A percentile compares a stretch with the other conserved stretches of the same genome.
phyloP scores from a whole-genome alignment of 2,797 vertebrate genomes.

The Epinephelus coioides region DNA sequence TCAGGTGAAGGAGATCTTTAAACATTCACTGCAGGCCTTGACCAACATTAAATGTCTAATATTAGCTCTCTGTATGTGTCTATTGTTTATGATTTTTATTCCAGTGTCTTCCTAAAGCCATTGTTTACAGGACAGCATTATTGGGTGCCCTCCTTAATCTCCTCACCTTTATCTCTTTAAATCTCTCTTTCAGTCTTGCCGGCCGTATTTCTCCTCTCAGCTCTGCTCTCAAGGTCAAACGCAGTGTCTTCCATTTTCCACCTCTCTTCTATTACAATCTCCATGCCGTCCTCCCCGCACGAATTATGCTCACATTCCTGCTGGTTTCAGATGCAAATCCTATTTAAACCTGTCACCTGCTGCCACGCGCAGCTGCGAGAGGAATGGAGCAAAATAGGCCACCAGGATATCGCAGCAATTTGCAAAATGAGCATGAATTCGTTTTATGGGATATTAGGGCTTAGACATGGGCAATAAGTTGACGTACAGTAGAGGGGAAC shows the following conservation, averaged over 20 bases:
- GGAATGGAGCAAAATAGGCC: slow-evolving; percentile 45
- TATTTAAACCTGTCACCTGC: slow-evolving; percentile 78
- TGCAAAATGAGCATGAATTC: slow-evolving; percentile 63
- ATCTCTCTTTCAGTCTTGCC: slow-evolving; percentile 60
- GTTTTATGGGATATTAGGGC: slow-evolving; percentile 34
- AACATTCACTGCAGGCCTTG: slow-evolving; percentile 8
- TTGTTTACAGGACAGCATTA: slow-evolving; percentile 49
- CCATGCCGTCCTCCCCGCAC: slow-evolving; percentile 45
- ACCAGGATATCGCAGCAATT: slow-evolving; percentile 65
- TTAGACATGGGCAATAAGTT: slow-evolving; percentile 30
- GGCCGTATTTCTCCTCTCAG: slow-evolving; percentile 45
- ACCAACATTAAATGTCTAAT: slow-evolving; percentile 1
- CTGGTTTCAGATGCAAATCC: slow-evolving; percentile 78
- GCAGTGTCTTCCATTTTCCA: slow-evolving; percentile 35
- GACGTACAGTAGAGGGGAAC: slow-evolving; percentile 11
- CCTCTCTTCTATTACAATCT: slow-evolving; percentile 55
- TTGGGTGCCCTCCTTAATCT: slow-evolving; percentile 53
- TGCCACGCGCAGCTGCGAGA: slow-evolving; percentile 41
- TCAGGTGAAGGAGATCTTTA: not conserved
- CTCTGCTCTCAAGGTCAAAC: slow-evolving; percentile 73
- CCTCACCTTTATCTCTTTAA: slow-evolving; percentile 61
- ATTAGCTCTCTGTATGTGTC: not conserved
- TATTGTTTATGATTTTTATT: not conserved
- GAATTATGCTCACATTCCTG: slow-evolving; percentile 48
- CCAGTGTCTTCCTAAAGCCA: slow-evolving; percentile 18